phyloP scores from a whole-genome alignment of 2,113 vertebrate genomes.

The Notechis scutatus region DNA sequence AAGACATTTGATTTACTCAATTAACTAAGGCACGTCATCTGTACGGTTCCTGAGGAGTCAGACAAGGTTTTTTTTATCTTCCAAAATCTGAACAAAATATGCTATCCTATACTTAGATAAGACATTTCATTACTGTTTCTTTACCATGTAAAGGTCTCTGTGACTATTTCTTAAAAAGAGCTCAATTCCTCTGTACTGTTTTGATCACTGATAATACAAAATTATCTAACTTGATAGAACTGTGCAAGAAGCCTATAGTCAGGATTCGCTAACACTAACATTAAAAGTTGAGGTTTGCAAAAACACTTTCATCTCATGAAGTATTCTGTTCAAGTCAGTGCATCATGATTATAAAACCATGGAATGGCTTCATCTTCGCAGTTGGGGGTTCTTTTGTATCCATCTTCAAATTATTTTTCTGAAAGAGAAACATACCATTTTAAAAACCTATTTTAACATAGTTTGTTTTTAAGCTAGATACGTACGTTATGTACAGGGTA shows the following conservation, averaged over 20 bases:
- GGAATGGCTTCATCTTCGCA: conserved; percentile 25
- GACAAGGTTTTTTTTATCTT: background rate
- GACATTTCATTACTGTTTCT: background rate
- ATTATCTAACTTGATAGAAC: background rate
- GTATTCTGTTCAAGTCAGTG: conserved; percentile 17
- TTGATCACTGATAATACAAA: background rate
- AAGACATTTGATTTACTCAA: background rate
- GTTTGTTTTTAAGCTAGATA: background rate
- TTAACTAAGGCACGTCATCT: background rate
- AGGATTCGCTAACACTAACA: background rate
- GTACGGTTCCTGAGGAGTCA: background rate
- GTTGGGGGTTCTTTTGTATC: conserved; percentile 11
- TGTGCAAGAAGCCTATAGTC: background rate
- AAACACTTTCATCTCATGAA: background rate
- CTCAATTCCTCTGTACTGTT: background rate
- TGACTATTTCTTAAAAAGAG: background rate
- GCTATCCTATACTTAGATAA: background rate
- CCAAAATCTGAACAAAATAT: background rate
- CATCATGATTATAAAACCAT: background rate
- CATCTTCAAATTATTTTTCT: conserved; percentile 44
- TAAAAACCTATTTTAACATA: background rate
- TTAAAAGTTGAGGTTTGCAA: background rate
- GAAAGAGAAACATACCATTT: conserved; percentile 26
- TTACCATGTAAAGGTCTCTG: background rate
- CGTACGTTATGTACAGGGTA: background rate